Evolutionary conservation across 2,888 invertebrate genomes (phyloP).

Genomic region (Acronicta alni): DNA sequence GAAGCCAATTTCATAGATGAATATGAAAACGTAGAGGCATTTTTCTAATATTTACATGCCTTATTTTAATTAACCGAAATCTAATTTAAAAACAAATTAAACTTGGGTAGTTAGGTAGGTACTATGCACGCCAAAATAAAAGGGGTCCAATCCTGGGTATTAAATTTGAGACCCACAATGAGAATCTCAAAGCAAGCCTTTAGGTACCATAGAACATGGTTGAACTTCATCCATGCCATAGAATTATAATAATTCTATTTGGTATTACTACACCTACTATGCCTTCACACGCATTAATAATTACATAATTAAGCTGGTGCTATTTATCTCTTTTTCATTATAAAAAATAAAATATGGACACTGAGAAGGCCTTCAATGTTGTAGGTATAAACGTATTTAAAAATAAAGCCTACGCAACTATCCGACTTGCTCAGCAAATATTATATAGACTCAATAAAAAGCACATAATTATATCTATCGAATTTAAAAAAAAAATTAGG

Average conservation of each 20-base stretch:
- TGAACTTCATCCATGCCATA: too few species aligned
- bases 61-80: too few species aligned
- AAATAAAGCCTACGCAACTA: constrained; percentile 57
- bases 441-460: constrained; percentile 53
- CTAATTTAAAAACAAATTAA: too few species aligned
- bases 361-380: constrained; percentile 58
- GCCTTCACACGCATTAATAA: not conserved
- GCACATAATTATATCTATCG: constrained; percentile 73
- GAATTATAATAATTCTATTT: not conserved
- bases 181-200: too few species aligned
- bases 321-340: constrained; percentile 44
- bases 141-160: not conserved
- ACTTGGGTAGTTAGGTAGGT: too few species aligned
- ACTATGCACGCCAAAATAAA: not conserved
- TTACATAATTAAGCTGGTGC: constrained; percentile 30
- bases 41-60: too few species aligned
- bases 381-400: constrained; percentile 47
- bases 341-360: constrained; percentile 26
- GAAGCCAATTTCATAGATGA: not conserved
- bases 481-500: constrained; percentile 71
- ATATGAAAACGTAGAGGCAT: too few species aligned
- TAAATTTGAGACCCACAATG: not conserved
- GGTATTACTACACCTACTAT: too few species aligned
- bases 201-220: too few species aligned
- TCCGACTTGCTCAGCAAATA: constrained; percentile 66